phyloP scores from a whole-genome alignment of 2,888 invertebrate genomes.

The Diarsia dahlii region DNA sequence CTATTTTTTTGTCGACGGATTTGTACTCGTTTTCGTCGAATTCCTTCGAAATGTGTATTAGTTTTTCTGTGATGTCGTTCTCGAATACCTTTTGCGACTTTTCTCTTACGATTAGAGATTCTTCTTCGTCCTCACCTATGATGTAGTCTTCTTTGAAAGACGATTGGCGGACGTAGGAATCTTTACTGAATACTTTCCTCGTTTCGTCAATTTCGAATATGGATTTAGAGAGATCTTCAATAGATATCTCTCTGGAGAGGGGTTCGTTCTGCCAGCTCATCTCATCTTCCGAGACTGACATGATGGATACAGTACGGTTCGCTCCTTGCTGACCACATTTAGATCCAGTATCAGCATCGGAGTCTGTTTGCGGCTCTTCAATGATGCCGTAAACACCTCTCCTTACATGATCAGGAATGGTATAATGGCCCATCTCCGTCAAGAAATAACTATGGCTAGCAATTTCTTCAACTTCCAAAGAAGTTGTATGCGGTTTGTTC shows the following conservation, averaged over 20 bases:
- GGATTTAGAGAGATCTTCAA: slow-evolving; percentile 90
- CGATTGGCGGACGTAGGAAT: slow-evolving; percentile 85
- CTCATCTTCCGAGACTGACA: slow-evolving; percentile 92
- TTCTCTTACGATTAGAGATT: slow-evolving; percentile 82
- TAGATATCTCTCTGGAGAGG: slow-evolving; percentile 90
- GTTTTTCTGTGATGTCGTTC: slow-evolving; percentile 87
- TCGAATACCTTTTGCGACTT: slow-evolving; percentile 86
- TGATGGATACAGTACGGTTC: slow-evolving; percentile 92
- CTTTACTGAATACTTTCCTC: slow-evolving; percentile 88
- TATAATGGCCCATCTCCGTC: slow-evolving; percentile 88
- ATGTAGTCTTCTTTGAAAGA: slow-evolving; percentile 88
- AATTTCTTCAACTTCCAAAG: slow-evolving; percentile 91
- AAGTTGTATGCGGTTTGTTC: slow-evolving; percentile 88
- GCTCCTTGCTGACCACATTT: slow-evolving; percentile 77
- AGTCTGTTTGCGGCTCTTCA: slow-evolving; percentile 89
- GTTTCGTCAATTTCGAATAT: slow-evolving; percentile 89
- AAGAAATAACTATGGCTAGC: slow-evolving; percentile 91
- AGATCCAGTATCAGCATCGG: slow-evolving; percentile 85
- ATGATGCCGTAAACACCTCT: slow-evolving; percentile 88
- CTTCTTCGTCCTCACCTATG: slow-evolving; percentile 85
- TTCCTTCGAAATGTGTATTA: slow-evolving; percentile 87
- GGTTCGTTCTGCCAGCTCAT: slow-evolving; percentile 89
- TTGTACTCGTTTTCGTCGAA: slow-evolving; percentile 83
- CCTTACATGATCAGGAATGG: slow-evolving; percentile 85
- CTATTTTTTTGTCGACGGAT: slow-evolving; percentile 78